These are phyloP conservation scores for Spodoptera exigua DNA, from an alignment of 2,888 invertebrate genomes.

Conservation along the genomic window DNA sequence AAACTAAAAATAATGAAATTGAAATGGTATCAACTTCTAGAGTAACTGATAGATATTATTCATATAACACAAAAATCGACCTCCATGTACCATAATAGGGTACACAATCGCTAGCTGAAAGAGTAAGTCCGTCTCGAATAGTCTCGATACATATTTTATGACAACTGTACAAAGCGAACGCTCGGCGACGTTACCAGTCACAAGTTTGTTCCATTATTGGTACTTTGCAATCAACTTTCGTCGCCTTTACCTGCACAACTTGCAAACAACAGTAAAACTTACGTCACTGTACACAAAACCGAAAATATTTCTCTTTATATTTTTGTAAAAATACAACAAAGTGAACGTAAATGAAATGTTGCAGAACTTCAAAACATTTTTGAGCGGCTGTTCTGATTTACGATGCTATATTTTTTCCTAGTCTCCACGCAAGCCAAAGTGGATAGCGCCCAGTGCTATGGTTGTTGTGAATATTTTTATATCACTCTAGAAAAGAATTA, in stretches of 20 bases:
- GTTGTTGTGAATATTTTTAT: constrained; percentile 46
- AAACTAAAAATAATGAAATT: too few species aligned
- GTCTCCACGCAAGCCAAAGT: constrained; percentile 42
- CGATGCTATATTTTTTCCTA: constrained; percentile 41
- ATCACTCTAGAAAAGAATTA: constrained; percentile 5
- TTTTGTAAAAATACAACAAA: constrained; percentile 49
- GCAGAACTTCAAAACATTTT: constrained; percentile 44
- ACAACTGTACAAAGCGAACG: constrained; percentile 10
- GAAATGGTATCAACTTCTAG: too few species aligned
- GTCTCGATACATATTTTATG: constrained; percentile 23
- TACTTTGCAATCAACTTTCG: constrained; percentile 53
- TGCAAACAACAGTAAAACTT: constrained; percentile 56
- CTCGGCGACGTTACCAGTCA: constrained; percentile 5
- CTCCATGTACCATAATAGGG: too few species aligned
- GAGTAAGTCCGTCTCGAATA: background rate
- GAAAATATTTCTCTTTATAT: constrained; percentile 44
- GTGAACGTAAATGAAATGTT: constrained; percentile 53
- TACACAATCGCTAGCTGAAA: too few species aligned
- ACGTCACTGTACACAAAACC: constrained; percentile 35
- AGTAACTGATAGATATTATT: too few species aligned
- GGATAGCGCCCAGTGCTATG: constrained; percentile 12
- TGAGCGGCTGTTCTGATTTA: constrained; percentile 45
- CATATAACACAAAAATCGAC: too few species aligned
- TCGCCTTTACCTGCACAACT: constrained; percentile 42
- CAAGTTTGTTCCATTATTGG: constrained; percentile 48